A percentile compares a stretch with the other conserved stretches of the same genome.
Evolutionary conservation across 1,140 invertebrate species (phyloP).

Genomic region (Drosophila obscura): DNA sequence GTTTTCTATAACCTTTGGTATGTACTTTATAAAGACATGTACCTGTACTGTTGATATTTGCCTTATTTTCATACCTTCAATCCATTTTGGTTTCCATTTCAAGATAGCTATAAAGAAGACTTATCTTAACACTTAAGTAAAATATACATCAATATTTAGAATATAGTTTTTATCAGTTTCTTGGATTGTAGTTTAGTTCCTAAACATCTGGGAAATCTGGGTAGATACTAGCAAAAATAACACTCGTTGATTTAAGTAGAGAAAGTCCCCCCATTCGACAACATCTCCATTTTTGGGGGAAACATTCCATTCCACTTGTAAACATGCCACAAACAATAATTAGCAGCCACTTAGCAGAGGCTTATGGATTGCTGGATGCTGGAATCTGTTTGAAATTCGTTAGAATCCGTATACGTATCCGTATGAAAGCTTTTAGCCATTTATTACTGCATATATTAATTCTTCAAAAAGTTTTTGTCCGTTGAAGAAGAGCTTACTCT

Average conservation of each 20-base stretch:
- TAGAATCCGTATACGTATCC: constrained; percentile 1
- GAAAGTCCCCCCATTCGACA: not conserved
- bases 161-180: constrained; percentile 1
- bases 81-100: too few relatives aligned
- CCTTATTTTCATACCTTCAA: too few relatives aligned
- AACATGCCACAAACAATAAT: constrained; percentile 24
- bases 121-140: too few relatives aligned
- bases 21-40: too few relatives aligned
- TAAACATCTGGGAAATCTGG: constrained; percentile 35
- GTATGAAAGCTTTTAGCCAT: constrained; percentile 34
- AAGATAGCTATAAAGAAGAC: too few relatives aligned
- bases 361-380: constrained; percentile 24
- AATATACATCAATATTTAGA: too few relatives aligned
- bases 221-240: constrained; percentile 18
- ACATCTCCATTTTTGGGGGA: not conserved
- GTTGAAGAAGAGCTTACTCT: constrained; percentile 31
- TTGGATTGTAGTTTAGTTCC: constrained; percentile 38
- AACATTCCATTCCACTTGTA: constrained; percentile 10
- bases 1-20: too few relatives aligned
- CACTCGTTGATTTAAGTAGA: constrained; percentile 29
- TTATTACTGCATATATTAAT: constrained; percentile 29
- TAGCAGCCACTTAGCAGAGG: constrained; percentile 44
- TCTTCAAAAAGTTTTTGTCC: constrained; percentile 43
- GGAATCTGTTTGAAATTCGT: not conserved
- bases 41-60: too few relatives aligned